These are phyloP conservation scores for Rhinoptilus africanus DNA, from an alignment of 2,113 vertebrate species.

Conservation along the genomic window DNA sequence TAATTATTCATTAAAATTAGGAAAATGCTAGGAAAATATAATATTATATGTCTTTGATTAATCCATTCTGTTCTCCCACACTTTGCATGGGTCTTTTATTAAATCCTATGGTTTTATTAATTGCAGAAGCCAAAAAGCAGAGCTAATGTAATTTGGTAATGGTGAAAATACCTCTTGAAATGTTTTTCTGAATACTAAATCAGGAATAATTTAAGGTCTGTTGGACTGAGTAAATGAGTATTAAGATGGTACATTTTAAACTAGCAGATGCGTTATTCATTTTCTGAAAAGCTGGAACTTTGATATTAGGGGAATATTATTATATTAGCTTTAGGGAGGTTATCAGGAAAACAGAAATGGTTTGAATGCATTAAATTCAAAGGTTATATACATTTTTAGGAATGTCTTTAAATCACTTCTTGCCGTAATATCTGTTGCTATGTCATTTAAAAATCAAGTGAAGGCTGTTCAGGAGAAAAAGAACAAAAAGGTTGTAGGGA, in stretches of 20 bases:
- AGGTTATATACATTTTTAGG: neutral
- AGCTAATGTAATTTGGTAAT: neutral
- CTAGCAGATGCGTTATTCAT: neutral
- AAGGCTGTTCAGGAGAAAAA: neutral
- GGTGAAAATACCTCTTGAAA: neutral
- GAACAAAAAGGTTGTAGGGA: neutral
- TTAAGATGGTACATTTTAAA: neutral
- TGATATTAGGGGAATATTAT: neutral
- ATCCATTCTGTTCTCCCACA: neutral
- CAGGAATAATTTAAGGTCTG: neutral
- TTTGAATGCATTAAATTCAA: neutral
- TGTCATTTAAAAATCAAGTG: neutral
- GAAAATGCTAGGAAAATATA: neutral
- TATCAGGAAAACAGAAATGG: neutral
- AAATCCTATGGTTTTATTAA: neutral
- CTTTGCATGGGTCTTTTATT: neutral
- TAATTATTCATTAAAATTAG: neutral
- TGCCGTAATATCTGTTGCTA: neutral
- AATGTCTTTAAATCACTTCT: neutral
- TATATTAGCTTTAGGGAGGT: neutral
- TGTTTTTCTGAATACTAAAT: neutral
- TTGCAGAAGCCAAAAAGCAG: neutral
- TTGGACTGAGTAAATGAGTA: neutral
- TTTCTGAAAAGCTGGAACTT: neutral
- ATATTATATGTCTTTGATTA: neutral